Percentiles rank a stretch among this genome's conserved stretches.
phyloP scores from a whole-genome alignment of 2,888 invertebrate species.

The Drosophila mimica region DNA sequence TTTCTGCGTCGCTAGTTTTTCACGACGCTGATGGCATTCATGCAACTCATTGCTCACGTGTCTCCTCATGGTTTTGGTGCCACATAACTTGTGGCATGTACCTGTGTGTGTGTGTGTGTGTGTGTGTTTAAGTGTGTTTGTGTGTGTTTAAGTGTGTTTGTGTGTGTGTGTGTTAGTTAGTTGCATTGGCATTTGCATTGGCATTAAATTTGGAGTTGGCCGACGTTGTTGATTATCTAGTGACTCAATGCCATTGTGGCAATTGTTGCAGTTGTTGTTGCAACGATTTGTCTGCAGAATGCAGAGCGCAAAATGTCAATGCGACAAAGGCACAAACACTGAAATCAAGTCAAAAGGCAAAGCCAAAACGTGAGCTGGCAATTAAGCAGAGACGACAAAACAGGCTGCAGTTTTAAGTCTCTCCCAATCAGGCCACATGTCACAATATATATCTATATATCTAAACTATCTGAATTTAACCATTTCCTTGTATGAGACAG shows the following conservation, averaged over 20 bases:
- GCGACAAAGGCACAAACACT: conserved; percentile 62
- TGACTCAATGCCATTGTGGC: conserved; percentile 66
- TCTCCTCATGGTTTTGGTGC: conserved; percentile 23
- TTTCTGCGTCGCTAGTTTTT: not conserved
- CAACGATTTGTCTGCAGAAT: conserved; percentile 74
- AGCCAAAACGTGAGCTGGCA: conserved; percentile 77
- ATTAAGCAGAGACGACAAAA: conserved; percentile 59
- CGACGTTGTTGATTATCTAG: conserved; percentile 65
- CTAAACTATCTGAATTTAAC: conserved; percentile 54
- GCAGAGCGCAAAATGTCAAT: conserved; percentile 74
- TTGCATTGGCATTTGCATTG: conserved; percentile 65
- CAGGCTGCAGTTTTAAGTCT: not conserved
- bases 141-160: conserved; percentile 17
- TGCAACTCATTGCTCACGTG: conserved; percentile 11
- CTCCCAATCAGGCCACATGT: conserved; percentile 31
- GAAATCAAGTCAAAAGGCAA: conserved; percentile 70
- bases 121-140: conserved; percentile 15
- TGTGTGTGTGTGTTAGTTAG: conserved; percentile 28
- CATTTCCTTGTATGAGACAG: conserved; percentile 8
- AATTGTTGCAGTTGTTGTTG: conserved; percentile 33
- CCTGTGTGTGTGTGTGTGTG: not conserved
- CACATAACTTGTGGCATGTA: conserved; percentile 20
- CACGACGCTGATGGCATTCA: conserved; percentile 3
- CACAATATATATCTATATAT: conserved; percentile 24
- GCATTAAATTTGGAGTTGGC: conserved; percentile 71